Conservation (phyloP, 1,140 invertebrate species). For the Vollenhovia emeryi region DNA sequence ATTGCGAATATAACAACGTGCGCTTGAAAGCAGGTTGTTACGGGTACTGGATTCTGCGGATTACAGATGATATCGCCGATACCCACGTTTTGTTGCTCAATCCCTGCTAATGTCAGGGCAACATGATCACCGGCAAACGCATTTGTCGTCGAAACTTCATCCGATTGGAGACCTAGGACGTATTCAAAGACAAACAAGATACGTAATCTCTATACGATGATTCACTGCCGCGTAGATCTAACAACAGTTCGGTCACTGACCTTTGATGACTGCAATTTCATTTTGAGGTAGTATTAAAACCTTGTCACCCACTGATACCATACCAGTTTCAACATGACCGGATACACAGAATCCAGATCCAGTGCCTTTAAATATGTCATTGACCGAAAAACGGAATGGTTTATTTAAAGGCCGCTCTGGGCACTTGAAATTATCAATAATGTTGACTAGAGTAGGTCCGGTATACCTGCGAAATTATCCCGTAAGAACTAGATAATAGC, state of each 20-base stretch:
- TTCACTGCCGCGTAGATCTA: neutral
- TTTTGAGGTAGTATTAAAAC: slow-evolving; percentile 94
- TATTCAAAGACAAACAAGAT: neutral
- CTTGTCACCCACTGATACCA: slow-evolving; percentile 93
- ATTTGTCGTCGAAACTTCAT: slow-evolving; percentile 89
- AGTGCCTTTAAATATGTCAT: slow-evolving; percentile 97
- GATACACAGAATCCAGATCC: slow-evolving; percentile 95
- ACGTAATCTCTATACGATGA: neutral
- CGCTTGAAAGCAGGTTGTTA: slow-evolving; percentile 93
- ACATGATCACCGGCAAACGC: slow-evolving; percentile 98
- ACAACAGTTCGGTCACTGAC: slow-evolving; percentile 74
- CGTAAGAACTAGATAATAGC: slow-evolving; percentile 6
- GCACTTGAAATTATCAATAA: slow-evolving; percentile 91
- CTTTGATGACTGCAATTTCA: slow-evolving; percentile 92
- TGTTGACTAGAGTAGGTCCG: slow-evolving; percentile 80
- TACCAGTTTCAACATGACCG: slow-evolving; percentile 96
- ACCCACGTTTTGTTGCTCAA: slow-evolving; percentile 93
- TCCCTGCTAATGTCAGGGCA: slow-evolving; percentile 92
- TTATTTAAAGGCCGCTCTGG: slow-evolving; percentile 94
- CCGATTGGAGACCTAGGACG: slow-evolving; percentile 88
- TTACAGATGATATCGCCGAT: slow-evolving; percentile 96
- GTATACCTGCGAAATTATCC: slow-evolving; percentile 77
- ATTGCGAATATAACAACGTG: slow-evolving; percentile 97
- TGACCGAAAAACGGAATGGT: slow-evolving; percentile 96
- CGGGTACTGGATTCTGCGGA: slow-evolving; percentile 90